Conservation (phyloP, 2,113 vertebrate species). For the Paracanthobrama guichenoti region DNA sequence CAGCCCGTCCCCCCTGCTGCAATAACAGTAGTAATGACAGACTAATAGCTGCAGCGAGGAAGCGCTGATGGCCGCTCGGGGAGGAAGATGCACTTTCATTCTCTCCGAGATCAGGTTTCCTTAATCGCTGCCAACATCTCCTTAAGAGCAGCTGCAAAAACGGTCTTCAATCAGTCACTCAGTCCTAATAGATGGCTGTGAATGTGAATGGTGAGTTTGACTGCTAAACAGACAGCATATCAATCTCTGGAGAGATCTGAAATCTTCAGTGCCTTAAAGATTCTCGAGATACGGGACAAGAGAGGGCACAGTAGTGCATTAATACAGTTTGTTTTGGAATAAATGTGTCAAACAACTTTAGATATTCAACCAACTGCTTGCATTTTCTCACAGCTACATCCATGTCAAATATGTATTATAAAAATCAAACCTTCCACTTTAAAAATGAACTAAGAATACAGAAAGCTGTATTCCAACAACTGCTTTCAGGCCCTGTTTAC, state of each 20-base stretch:
- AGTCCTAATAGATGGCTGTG: not conserved
- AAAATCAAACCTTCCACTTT: too few species aligned
- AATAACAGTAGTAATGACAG: slow-evolving; percentile 18
- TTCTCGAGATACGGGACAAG: not conserved
- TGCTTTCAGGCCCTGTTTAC: too few species aligned
- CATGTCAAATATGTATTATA: too few species aligned
- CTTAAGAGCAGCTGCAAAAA: slow-evolving; percentile 37
- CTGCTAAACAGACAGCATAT: slow-evolving; percentile 1
- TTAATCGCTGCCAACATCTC: slow-evolving; percentile 13
- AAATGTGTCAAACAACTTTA: not conserved
- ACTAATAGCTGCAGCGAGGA: slow-evolving; percentile 18
- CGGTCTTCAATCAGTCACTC: not conserved
- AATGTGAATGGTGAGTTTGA: not conserved
- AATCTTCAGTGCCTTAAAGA: not conserved
- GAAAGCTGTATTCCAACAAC: too few species aligned
- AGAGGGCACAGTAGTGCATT: not conserved
- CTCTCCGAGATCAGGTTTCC: not conserved
- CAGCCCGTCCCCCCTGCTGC: not conserved
- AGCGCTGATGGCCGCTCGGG: slow-evolving; percentile 1
- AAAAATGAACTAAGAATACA: too few species aligned
- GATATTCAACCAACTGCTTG: not conserved
- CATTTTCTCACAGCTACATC: too few species aligned
- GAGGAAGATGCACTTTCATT: slow-evolving; percentile 25
- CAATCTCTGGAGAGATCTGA: not conserved
- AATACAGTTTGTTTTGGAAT: not conserved